Conservation (phyloP, 1,140 invertebrate species). For the Scaptomyza pallida region DNA sequence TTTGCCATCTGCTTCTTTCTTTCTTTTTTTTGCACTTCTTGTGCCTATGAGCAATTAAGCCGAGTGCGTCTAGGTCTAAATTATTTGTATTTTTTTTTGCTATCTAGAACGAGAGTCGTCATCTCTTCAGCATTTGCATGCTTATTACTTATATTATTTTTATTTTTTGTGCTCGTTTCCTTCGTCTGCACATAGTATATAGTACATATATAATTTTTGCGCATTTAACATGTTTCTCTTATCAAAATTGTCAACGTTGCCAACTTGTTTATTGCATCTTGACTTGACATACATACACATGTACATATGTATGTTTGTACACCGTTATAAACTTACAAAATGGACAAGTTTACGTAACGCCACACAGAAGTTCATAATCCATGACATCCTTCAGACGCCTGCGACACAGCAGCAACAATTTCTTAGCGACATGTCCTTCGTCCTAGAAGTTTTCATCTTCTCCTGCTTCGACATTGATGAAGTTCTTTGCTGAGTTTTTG, state of each 20-base stretch:
- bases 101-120: constrained; percentile 34
- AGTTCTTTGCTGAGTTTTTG: not conserved
- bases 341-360: not conserved
- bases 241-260: constrained; percentile 72
- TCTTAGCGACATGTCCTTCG: not conserved
- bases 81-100: constrained; percentile 41
- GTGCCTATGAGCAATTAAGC: constrained; percentile 61
- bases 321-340: constrained; percentile 2
- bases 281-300: constrained; percentile 11
- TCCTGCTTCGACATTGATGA: not conserved
- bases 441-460: not conserved
- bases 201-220: constrained; percentile 60
- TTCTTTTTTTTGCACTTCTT: too few relatives aligned
- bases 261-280: constrained; percentile 75
- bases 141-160: constrained; percentile 60
- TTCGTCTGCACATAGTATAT: too few relatives aligned
- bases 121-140: constrained; percentile 53
- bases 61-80: constrained; percentile 49
- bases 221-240: constrained; percentile 74
- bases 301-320: not conserved
- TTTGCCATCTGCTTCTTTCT: not conserved
- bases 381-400: not conserved
- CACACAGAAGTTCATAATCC: constrained; percentile 1
- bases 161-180: constrained; percentile 31
- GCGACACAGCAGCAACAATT: not conserved